Percentiles rank a stretch among this genome's conserved stretches.
Conservation (phyloP, 1,140 invertebrate genomes). For the Heliconius himera region DNA sequence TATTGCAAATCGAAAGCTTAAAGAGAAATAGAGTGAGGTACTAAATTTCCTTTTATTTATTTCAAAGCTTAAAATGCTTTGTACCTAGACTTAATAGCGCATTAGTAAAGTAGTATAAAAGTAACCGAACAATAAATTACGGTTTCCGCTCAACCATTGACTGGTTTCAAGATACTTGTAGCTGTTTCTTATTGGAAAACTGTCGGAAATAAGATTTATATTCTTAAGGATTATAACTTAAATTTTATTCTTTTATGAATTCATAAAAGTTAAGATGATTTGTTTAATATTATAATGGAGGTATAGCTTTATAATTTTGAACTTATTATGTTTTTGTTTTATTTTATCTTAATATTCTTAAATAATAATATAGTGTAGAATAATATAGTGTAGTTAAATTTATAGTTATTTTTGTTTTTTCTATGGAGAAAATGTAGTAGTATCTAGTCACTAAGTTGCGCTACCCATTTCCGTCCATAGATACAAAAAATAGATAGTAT, state of each 20-base stretch:
- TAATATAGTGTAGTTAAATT: too few relatives aligned
- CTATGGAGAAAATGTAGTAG: too few relatives aligned
- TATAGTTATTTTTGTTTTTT: too few relatives aligned
- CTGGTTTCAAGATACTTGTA: not conserved
- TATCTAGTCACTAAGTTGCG: too few relatives aligned
- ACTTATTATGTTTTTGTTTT: too few relatives aligned
- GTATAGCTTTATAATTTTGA: too few relatives aligned
- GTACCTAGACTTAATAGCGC: conserved; percentile 5
- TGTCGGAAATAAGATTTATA: conserved; percentile 1
- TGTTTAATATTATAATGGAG: not conserved
- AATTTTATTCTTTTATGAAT: not conserved
- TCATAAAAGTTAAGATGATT: not conserved
- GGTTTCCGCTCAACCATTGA: not conserved
- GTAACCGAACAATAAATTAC: conserved; percentile 10
- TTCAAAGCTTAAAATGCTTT: not conserved
- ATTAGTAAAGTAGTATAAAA: conserved; percentile 10
- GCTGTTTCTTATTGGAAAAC: conserved; percentile 4
- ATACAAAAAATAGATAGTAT: too few relatives aligned
- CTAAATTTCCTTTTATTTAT: not conserved
- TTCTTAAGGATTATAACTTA: not conserved
- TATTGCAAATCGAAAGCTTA: not conserved
- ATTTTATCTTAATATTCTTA: too few relatives aligned
- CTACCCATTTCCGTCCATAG: too few relatives aligned
- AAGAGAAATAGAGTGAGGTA: not conserved
- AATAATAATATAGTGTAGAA: too few relatives aligned